These are phyloP conservation scores for Leucophora obtusa DNA, from an alignment of 2,888 invertebrate species.

Conservation along the genomic window DNA sequence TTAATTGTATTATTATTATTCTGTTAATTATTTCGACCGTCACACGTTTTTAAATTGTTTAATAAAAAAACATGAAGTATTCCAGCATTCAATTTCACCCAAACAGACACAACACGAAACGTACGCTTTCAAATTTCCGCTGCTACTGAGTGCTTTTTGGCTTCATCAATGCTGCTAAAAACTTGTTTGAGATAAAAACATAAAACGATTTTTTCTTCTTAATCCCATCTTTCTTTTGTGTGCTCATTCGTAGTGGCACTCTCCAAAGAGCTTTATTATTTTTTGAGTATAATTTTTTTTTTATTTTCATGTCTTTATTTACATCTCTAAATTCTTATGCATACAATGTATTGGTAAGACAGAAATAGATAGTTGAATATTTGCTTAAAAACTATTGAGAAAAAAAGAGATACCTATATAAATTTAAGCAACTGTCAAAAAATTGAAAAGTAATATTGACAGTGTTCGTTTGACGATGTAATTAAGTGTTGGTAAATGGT, in stretches of 20 bases:
- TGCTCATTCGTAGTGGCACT: constrained; percentile 35
- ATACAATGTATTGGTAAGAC: constrained; percentile 12
- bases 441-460: not conserved
- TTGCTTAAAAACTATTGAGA: not conserved
- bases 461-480: constrained; percentile 25
- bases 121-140: constrained; percentile 66
- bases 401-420: not conserved
- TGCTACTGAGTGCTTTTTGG: constrained; percentile 65
- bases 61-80: constrained; percentile 22
- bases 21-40: constrained; percentile 60
- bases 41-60: constrained; percentile 47
- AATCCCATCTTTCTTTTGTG: not conserved
- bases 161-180: constrained; percentile 53
- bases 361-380: not conserved
- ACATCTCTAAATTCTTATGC: constrained; percentile 41
- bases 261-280: not conserved
- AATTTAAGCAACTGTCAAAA: not conserved
- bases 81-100: constrained; percentile 17
- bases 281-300: constrained; percentile 39
- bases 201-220: constrained; percentile 26
- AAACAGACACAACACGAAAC: constrained; percentile 56
- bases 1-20: constrained; percentile 32
- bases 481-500: constrained; percentile 48
- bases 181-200: constrained; percentile 43
- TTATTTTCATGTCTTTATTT: constrained; percentile 47